These are phyloP conservation scores for Cryptoprocta ferox DNA, from an alignment of 2,797 vertebrate genomes.

Conservation along the genomic window DNA sequence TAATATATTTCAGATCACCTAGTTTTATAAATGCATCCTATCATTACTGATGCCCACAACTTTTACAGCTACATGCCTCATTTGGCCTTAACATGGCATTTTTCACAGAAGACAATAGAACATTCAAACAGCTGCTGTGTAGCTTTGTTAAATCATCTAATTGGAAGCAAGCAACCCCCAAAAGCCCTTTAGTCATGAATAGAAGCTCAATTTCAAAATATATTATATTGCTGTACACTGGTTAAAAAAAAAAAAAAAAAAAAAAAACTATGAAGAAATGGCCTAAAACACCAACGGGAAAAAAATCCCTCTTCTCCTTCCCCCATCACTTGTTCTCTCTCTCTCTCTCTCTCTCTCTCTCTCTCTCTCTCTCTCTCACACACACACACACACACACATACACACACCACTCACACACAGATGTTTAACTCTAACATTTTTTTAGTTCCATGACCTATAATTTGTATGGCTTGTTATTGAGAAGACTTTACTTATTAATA, in stretches of 20 bases:
- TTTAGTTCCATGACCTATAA: not conserved
- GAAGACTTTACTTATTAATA: not conserved
- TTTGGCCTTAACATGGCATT: not conserved
- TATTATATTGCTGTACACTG: not conserved
- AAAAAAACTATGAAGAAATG: not conserved
- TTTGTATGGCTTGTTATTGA: not conserved
- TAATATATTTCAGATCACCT: conserved; percentile 4
- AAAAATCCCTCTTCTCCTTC: fast-evolving
- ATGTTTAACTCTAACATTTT: not conserved
- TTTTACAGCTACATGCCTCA: not conserved
- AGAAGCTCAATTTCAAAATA: not conserved
- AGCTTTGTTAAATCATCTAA: not conserved
- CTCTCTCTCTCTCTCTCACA: too few relatives aligned
- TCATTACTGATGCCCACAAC: not conserved
- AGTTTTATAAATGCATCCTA: not conserved
- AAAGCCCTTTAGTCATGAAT: not conserved
- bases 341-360: too few relatives aligned
- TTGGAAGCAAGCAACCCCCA: not conserved
- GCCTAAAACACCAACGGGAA: not conserved
- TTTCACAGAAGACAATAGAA: conserved; percentile 11
- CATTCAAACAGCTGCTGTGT: not conserved
- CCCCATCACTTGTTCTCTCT: not conserved
- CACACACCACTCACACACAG: not conserved
- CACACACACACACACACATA: not conserved
- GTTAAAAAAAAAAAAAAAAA: not conserved